Percentiles rank a stretch among this genome's conserved stretches.
Evolutionary conservation across 23 tunicate genomes (phyloP).

Genomic region (Halocynthia roretzi): DNA sequence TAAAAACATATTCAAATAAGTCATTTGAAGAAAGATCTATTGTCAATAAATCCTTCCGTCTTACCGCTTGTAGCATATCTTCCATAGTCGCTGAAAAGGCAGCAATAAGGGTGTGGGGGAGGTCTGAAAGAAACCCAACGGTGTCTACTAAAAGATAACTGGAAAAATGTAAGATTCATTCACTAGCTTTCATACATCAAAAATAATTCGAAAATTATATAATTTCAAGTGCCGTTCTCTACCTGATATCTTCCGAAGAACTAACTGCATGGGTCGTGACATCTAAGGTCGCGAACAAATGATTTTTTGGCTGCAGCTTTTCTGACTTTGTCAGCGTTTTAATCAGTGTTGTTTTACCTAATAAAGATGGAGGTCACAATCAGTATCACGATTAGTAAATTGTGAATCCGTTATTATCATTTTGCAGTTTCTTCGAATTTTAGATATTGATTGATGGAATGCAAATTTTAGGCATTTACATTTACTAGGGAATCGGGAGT

Average conservation of each 20-base stretch:
- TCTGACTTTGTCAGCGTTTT: constrained; percentile 51
- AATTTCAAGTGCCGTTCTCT: neutral
- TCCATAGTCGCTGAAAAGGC: constrained; percentile 87
- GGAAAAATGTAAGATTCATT: neutral
- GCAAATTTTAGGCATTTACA: too few species aligned
- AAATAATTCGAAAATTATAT: neutral
- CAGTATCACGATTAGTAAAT: too few species aligned
- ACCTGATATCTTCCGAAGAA: constrained; percentile 53
- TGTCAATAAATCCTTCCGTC: neutral
- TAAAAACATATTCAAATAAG: constrained; percentile 3
- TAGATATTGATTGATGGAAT: too few species aligned
- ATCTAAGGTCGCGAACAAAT: constrained; percentile 83
- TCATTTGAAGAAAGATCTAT: neutral
- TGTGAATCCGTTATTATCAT: too few species aligned
- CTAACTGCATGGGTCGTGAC: constrained; percentile 75
- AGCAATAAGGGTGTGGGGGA: constrained; percentile 59
- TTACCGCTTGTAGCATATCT: constrained; percentile 86
- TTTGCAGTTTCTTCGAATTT: too few species aligned
- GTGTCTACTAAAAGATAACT: constrained; percentile 81
- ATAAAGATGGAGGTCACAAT: neutral
- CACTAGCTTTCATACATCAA: neutral
- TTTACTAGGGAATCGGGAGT: too few species aligned
- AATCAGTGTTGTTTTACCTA: constrained; percentile 85
- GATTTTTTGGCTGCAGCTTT: constrained; percentile 66
- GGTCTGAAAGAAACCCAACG: constrained; percentile 76